Evolutionary conservation across 2,113 vertebrate genomes (phyloP).

Genomic region (Acrocephalus arundinaceus): DNA sequence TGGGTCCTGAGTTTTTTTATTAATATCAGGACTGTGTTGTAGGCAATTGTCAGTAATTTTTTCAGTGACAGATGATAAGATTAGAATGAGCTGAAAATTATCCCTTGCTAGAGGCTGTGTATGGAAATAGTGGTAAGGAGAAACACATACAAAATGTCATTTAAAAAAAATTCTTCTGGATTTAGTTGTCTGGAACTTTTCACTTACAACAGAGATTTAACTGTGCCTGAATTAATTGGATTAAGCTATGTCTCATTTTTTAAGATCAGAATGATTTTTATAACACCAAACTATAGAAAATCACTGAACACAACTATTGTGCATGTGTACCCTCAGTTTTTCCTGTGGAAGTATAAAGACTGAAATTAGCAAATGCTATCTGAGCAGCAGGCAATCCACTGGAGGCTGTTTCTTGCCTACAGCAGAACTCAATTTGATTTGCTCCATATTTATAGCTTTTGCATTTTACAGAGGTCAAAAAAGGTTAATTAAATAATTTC

Average conservation of each 20-base stretch:
- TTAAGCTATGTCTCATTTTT: not conserved
- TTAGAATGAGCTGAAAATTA: not conserved
- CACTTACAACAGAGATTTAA: not conserved
- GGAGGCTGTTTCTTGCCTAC: slow-evolving; percentile 32
- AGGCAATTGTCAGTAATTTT: not conserved
- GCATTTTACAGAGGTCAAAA: slow-evolving; percentile 32
- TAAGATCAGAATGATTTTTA: not conserved
- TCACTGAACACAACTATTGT: not conserved
- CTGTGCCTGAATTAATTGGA: not conserved
- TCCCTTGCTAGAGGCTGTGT: not conserved
- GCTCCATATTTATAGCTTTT: slow-evolving; percentile 44
- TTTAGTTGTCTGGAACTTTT: not conserved
- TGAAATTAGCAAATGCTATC: slow-evolving; percentile 18
- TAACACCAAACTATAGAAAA: not conserved
- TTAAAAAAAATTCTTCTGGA: not conserved
- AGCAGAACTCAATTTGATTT: slow-evolving; percentile 45
- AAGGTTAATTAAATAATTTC: slow-evolving; percentile 60
- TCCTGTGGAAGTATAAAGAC: not conserved
- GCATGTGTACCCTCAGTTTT: not conserved
- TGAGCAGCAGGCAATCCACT: slow-evolving; percentile 22
- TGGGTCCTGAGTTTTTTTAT: not conserved
- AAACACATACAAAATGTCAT: not conserved
- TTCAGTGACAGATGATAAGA: not conserved
- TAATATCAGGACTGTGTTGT: not conserved
- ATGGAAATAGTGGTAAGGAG: not conserved